A percentile compares a stretch with the other conserved stretches of the same genome.
Evolutionary conservation across 1,140 invertebrate species (phyloP).

Genomic region (Latrodectus geometricus): DNA sequence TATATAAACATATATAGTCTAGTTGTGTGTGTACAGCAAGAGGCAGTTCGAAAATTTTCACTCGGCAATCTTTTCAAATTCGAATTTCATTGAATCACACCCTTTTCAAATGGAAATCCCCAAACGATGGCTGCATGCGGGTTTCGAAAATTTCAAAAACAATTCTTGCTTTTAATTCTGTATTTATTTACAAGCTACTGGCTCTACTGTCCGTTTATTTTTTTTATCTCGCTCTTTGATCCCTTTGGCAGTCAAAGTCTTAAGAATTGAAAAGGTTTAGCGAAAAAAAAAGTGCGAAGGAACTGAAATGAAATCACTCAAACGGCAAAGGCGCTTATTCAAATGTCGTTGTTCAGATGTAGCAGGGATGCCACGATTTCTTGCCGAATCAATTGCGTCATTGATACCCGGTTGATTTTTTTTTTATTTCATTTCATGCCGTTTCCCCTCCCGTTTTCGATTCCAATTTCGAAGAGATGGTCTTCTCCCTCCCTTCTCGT

Average conservation of each 20-base stretch:
- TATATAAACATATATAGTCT: no score
- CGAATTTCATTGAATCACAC: neutral
- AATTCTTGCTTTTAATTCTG: neutral
- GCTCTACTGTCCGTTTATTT: neutral
- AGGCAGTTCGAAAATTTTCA: no score
- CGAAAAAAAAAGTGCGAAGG: neutral
- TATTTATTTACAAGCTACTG: neutral
- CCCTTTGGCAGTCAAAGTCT: neutral
- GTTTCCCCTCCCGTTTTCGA: neutral
- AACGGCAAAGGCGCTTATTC: slow-evolving; percentile 6
- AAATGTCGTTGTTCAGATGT: slow-evolving; percentile 3
- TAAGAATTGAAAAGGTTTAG: neutral
- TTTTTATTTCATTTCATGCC: neutral
- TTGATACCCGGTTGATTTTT: neutral
- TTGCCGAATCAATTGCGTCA: neutral
- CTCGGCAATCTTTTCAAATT: neutral
- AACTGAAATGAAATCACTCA: neutral
- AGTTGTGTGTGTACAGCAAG: no score
- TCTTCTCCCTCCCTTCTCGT: neutral
- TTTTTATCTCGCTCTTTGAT: neutral
- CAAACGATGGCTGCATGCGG: neutral
- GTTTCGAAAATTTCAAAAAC: neutral
- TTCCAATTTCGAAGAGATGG: neutral
- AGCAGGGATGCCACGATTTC: neutral
- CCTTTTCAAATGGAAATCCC: neutral